A percentile compares a stretch with the other conserved stretches of the same genome.
Conservation (phyloP, 1,140 invertebrate species). For the Atopsyche davidsoni region DNA sequence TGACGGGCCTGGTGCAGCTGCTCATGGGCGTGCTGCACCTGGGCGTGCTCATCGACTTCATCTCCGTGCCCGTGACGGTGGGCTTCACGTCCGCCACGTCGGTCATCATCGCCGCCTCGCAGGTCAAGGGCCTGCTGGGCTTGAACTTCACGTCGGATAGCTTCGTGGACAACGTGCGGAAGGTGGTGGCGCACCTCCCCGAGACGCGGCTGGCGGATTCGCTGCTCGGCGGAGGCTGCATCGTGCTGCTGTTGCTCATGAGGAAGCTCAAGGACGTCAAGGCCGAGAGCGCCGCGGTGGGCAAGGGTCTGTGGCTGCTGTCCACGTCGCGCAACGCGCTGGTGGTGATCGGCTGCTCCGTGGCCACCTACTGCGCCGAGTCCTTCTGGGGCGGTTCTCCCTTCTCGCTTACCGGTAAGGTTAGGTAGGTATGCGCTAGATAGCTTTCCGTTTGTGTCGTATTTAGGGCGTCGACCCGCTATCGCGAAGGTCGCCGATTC, state of each 20-base stretch:
- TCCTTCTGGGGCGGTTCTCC: slow-evolving; percentile 34
- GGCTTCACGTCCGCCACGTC: slow-evolving; percentile 92
- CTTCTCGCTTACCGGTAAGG: slow-evolving; percentile 44
- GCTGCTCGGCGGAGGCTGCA: slow-evolving; percentile 62
- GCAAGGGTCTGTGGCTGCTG: slow-evolving; percentile 64
- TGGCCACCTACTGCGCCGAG: slow-evolving; percentile 52
- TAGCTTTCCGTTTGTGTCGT: too few relatives aligned
- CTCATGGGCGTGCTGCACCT: slow-evolving; percentile 78
- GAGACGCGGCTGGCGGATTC: slow-evolving; percentile 61
- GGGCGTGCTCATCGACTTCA: slow-evolving; percentile 90
- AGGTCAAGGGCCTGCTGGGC: slow-evolving; percentile 79
- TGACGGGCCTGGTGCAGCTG: slow-evolving; percentile 76
- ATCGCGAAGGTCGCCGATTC: too few relatives aligned
- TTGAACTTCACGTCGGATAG: slow-evolving; percentile 66
- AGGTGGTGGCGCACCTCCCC: slow-evolving; percentile 54
- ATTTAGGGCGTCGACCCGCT: too few relatives aligned
- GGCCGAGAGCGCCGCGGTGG: slow-evolving; percentile 44
- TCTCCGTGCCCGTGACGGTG: slow-evolving; percentile 88
- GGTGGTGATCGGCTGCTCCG: slow-evolving; percentile 64
- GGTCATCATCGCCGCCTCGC: slow-evolving; percentile 82
- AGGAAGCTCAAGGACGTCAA: slow-evolving; percentile 42
- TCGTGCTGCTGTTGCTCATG: slow-evolving; percentile 61
- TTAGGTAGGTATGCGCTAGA: slow-evolving; percentile 36
- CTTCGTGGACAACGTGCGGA: slow-evolving; percentile 62
- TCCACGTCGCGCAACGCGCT: slow-evolving; percentile 77